phyloP scores from a whole-genome alignment of 2,113 vertebrate genomes.

The Acrocephalus arundinaceus region DNA sequence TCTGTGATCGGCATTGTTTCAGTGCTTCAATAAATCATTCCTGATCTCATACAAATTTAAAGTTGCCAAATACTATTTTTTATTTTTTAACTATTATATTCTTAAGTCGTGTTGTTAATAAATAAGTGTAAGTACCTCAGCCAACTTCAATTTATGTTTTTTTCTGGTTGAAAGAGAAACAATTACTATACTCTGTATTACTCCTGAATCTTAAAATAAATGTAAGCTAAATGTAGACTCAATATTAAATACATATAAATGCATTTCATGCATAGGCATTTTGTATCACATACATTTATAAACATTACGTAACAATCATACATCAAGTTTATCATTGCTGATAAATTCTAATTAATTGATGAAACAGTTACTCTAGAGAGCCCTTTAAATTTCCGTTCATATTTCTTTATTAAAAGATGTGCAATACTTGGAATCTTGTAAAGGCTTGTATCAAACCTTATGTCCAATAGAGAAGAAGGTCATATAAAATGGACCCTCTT shows the following conservation, averaged over 20 bases:
- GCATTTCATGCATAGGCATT: not conserved
- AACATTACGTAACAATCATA: not conserved
- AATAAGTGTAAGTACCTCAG: conserved; percentile 8
- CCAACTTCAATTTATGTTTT: not conserved
- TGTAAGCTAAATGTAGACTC: not conserved
- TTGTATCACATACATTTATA: not conserved
- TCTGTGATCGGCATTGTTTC: conserved; percentile 19
- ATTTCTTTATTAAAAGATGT: not conserved
- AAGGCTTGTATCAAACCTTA: not conserved
- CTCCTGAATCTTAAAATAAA: not conserved
- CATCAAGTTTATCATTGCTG: not conserved
- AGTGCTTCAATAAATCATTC: not conserved
- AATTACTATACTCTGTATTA: not conserved
- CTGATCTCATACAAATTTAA: conserved; percentile 1
- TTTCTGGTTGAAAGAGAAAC: not conserved
- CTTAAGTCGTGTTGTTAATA: not conserved
- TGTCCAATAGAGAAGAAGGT: not conserved
- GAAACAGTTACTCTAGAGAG: not conserved
- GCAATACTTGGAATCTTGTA: not conserved
- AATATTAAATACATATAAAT: not conserved
- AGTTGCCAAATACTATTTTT: conserved; percentile 11
- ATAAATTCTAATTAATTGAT: not conserved
- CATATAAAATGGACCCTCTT: not conserved
- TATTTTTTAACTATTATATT: not conserved
- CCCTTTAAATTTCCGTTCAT: not conserved